Evolutionary conservation across 2,888 invertebrate genomes (phyloP), one percentile per base, ranked within the genome.

Genomic region (Dicycla oo): DNA sequence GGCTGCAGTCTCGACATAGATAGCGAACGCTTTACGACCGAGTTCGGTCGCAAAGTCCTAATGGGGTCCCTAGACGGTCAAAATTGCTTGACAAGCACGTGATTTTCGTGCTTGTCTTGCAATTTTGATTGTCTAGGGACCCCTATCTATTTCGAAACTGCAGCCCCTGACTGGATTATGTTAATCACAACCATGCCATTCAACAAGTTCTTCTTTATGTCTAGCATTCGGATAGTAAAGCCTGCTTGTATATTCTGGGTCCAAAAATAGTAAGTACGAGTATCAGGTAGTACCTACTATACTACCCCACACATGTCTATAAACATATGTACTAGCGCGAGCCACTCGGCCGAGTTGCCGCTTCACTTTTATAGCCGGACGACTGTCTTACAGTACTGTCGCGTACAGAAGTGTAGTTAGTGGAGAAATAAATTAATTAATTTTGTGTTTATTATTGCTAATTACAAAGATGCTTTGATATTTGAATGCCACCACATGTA

Each of bases 281-380:
- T 54, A 72, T 43, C 53, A 82, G 78, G 47, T 66, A 69, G 57
- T 23, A 62, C n/a, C n/a, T n/a, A n/a, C 53, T 71, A 54, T 58
- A 82, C 30, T 56, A 38, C 60, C 47, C 51, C 40, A 56, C 82
- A 63, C 56, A 18, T 51, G 56, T 76, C 40, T 61, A 68, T 47
- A 82, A 60, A 78, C 77, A 78, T 56, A 83, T 54, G 75, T 69
- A 63, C 49, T 68, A 34, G 70, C 56, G 73, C 65, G 67, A 85
- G 75, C 78, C 78, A 78, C 69, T 75, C 73, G 72, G 49, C 63
- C 85, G 88, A 84, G 83, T 87, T 84, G 84, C 85, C 76, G 80
- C 84, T 83, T 87, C 83, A 82, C 81, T 87, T 89, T 88, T 87
- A 89, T 90, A 85, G 88, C 86, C 83, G 84, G 80, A 76, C 86